Percentiles rank a stretch among this genome's conserved stretches.
phyloP scores from a whole-genome alignment of 2,888 invertebrate genomes.

The Cerceris rybyensis region DNA sequence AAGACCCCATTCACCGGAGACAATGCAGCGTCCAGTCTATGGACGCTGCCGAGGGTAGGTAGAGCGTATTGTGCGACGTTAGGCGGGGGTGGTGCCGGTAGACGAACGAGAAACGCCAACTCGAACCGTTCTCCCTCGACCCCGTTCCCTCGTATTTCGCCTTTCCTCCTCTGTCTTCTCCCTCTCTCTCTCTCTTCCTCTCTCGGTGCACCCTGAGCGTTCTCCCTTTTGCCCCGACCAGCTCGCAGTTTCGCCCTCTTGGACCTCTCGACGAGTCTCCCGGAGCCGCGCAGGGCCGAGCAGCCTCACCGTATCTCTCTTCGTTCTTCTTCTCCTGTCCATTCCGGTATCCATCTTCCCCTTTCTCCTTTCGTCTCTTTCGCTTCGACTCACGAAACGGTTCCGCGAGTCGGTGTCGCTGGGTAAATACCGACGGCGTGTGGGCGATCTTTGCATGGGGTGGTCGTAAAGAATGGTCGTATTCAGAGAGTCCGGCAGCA shows the following conservation, averaged over 20 bases:
- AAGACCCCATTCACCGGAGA: slow-evolving; percentile 81
- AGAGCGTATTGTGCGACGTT: slow-evolving; percentile 78
- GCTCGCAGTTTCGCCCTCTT: slow-evolving; percentile 54
- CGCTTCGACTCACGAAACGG: slow-evolving; percentile 63
- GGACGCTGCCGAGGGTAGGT: slow-evolving; percentile 76
- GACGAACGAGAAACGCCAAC: slow-evolving; percentile 73
- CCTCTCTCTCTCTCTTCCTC: slow-evolving; percentile 49
- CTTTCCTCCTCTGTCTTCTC: slow-evolving; percentile 60
- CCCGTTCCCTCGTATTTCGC: slow-evolving; percentile 67
- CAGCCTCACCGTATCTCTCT: slow-evolving; percentile 25
- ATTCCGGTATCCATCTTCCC: slow-evolving; percentile 52
- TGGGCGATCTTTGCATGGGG: slow-evolving; percentile 76
- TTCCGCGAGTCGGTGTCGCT: slow-evolving; percentile 69
- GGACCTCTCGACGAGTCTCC: slow-evolving; percentile 55
- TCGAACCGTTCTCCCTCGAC: slow-evolving; percentile 69
- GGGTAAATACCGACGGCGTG: slow-evolving; percentile 75
- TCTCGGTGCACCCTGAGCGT: slow-evolving; percentile 38
- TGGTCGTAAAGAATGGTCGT: slow-evolving; percentile 77
- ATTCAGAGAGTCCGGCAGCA: slow-evolving; percentile 71
- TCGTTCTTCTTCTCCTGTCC: slow-evolving; percentile 24
- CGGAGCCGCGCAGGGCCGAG: slow-evolving; percentile 36
- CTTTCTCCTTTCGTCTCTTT: slow-evolving; percentile 55
- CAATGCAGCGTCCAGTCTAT: slow-evolving; percentile 80
- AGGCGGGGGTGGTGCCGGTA: slow-evolving; percentile 57
- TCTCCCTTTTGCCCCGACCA: slow-evolving; percentile 48